Evolutionary conservation across 2,113 vertebrate genomes (phyloP).

Genomic region (Catagonus wagneri): DNA sequence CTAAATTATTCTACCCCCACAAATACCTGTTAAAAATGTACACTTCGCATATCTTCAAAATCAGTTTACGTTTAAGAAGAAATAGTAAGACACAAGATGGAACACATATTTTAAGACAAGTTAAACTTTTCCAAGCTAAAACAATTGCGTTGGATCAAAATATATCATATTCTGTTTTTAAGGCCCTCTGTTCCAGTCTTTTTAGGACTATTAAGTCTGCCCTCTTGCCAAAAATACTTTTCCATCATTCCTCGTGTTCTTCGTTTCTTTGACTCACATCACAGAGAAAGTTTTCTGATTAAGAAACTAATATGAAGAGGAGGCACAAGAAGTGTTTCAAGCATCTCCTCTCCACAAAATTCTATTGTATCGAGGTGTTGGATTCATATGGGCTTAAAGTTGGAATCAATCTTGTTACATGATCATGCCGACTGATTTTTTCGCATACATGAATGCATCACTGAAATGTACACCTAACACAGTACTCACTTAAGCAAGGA

Average conservation of each 20-base stretch:
- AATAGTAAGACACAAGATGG: neutral
- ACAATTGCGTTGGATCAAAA: slow-evolving; percentile 39
- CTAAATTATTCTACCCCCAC: neutral
- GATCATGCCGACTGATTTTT: slow-evolving; percentile 48
- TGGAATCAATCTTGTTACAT: slow-evolving; percentile 30
- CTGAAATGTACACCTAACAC: neutral
- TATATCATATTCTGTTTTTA: slow-evolving; percentile 30
- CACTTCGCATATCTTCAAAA: neutral
- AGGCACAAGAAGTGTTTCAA: slow-evolving; percentile 1
- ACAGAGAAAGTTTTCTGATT: slow-evolving; percentile 37
- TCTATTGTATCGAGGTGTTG: neutral
- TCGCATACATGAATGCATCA: neutral
- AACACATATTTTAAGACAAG: neutral
- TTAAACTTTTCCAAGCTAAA: slow-evolving; percentile 56
- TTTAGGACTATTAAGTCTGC: neutral
- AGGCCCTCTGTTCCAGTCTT: slow-evolving; percentile 5
- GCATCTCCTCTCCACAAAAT: slow-evolving; percentile 35
- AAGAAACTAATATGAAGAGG: neutral
- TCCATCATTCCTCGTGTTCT: neutral
- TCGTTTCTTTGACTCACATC: neutral
- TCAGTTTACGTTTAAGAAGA: slow-evolving; percentile 42
- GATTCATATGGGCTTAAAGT: neutral
- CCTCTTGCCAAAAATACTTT: slow-evolving; percentile 56
- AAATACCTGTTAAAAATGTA: slow-evolving; percentile 22
- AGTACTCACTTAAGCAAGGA: slow-evolving; percentile 32